Base-by-base conservation (phyloP, 1,140 invertebrate species). In the Diuraphis noxia region DNA sequence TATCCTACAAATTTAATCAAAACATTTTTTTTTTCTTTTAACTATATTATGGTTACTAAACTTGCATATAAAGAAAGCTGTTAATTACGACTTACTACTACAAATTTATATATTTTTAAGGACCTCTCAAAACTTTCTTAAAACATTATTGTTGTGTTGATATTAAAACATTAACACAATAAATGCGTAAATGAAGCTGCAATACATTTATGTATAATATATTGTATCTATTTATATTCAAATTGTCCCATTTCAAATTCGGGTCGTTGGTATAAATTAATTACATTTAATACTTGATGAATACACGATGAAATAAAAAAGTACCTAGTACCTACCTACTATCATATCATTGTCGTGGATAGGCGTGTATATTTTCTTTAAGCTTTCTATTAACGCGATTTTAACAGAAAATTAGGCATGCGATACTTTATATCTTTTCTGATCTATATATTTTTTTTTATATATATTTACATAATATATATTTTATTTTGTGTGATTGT, bases 71-170 rank as follows among this genome's bases (percentile, higher is more conserved):
- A 52, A 52, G 43, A 87, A 87, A 87, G 36, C 49, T 56, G 49
- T 87, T 56, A 30, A 87, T 87, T 46, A 40, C 86, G 6, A 56
- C 36, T 40, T 86, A 46, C 43, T 49, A 84, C 23, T 46, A 36
- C 85, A 81, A 36, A 86, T 56, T 36, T 72, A 87, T 77, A 79
- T 63, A 43, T 49, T 88, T 49, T 92, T 92, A 93, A 93, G 93
- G 93, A 93, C 93, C 93, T 92, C 93, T 93, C 93, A 93, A 93
- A 93, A 93, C 88, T 92, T 93, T 92, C 93, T 92, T 87, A 85
- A 90, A 91, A 88, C 23, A 63, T 63, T n/a, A 88, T 10, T 56
- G 46, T 87, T 38, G 85, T 87, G 85, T 87, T 40, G n/a, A 86
- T 49, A 25, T 49, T 43, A 34, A 46, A 30, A 84, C 9, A 81